A percentile compares a stretch with the other conserved stretches of the same genome.
These are phyloP conservation scores for Drosophila lini DNA, from an alignment of 1,140 invertebrate species.

Conservation along the genomic window DNA sequence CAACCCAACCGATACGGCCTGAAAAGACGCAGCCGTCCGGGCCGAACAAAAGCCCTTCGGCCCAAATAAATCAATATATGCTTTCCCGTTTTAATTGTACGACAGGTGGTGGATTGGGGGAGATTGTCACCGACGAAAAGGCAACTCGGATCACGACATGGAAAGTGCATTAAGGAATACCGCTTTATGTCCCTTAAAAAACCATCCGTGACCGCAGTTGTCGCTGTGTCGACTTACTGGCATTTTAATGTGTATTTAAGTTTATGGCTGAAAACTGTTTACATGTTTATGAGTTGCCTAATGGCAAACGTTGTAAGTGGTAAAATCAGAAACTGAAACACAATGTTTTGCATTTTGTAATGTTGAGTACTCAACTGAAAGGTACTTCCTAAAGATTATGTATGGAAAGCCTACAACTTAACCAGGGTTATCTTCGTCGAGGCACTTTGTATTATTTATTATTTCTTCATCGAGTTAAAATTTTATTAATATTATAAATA, in stretches of 20 bases:
- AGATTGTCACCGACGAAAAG: constrained; percentile 3
- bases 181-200: constrained; percentile 35
- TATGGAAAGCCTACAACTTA: not conserved
- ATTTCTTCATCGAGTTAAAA: not conserved
- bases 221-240: constrained; percentile 25
- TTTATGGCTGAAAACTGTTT: constrained; percentile 47
- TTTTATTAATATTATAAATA: not conserved
- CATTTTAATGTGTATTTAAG: constrained; percentile 61
- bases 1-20: not conserved
- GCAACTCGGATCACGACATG: constrained; percentile 40
- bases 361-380: constrained; percentile 3
- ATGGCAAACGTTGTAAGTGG: constrained; percentile 6
- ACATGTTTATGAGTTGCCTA: constrained; percentile 29
- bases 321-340: constrained; percentile 4
- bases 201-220: constrained; percentile 31
- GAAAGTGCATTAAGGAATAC: constrained; percentile 66
- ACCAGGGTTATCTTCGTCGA: too few species aligned
- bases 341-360: constrained; percentile 9
- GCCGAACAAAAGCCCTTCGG: constrained; percentile 15
- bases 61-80: constrained; percentile 66
- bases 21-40: constrained; percentile 9
- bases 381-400: not conserved
- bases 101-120: constrained; percentile 25
- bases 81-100: constrained; percentile 64
- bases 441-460: too few species aligned